Base-by-base conservation (phyloP, 1,140 invertebrate species). In the Bombyx mandarina region DNA sequence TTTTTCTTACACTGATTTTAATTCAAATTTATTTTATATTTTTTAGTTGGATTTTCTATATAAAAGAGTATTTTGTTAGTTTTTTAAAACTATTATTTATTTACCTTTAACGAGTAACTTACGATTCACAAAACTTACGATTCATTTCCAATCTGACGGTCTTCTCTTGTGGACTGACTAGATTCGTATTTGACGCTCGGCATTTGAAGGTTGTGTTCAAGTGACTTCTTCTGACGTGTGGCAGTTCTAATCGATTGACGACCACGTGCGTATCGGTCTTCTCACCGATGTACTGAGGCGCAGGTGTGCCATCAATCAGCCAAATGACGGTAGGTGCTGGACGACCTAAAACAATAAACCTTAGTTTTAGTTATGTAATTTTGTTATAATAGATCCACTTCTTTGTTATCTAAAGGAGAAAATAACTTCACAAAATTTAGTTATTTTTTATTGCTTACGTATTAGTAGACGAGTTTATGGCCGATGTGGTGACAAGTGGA, bases 201-300 rank as follows among this genome's bases (percentile, higher is more conserved):
- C 96, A 97, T 79, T 94, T 95, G 85, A 93, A 94, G 5, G 93
- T 94, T 8, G 93, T 93, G 77, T 95, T 95, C 49, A 96, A 90
- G 58, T 96, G 92, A 57, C 92, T 91, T 65, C 95, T 89, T 62
- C 90, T 90, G 50, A 97, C 88, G 58, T 91, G 89, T 8, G 90
- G 88, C 54, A 96, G 90, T 69, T 93, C 92, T 61, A 97, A 83
- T 57, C 91, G 90, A 86, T 95, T 95, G 49, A 95, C 93, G 8
- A 95, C 92, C 10, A 95, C 91, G 71, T 93, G 93, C n/a, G 91
- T 90, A 47, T 90, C 91, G 53, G 91, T 92, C 52, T 90, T 90
- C 49, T 92, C 89, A 46, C 88, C 87, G 69, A 86, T 80, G 75
- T 89, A 84, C 60, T 91, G 86, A 57, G 85, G 82, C 54, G 92